Percentiles rank a stretch among this genome's conserved stretches.
Evolutionary conservation across 2,797 vertebrate species (phyloP).

Genomic region (Epinephelus awoara): DNA sequence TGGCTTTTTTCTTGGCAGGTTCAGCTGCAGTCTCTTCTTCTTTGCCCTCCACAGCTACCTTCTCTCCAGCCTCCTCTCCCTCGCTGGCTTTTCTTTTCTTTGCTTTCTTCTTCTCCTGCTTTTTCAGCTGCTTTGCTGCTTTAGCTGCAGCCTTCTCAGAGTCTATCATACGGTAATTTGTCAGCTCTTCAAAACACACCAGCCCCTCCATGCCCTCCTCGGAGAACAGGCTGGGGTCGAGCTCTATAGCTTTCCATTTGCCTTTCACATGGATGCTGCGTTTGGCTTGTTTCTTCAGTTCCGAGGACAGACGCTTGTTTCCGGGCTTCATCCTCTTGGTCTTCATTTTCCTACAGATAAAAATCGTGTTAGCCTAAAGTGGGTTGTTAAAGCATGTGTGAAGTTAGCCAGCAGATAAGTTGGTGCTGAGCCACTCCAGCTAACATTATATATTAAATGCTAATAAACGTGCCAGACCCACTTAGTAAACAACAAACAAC

Average conservation of each 20-base stretch:
- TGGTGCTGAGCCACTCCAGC: too few relatives aligned
- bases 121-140: conserved; percentile 28
- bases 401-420: conserved; percentile 7
- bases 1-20: conserved; percentile 64
- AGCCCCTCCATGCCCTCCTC: conserved; percentile 90
- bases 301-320: conserved; percentile 39
- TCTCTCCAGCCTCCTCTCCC: conserved; percentile 51
- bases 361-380: neutral
- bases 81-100: conserved; percentile 71
- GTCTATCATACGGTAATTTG: conserved; percentile 89
- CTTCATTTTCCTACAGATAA: conserved; percentile 84
- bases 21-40: conserved; percentile 41
- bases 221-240: conserved; percentile 91
- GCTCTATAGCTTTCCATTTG: conserved; percentile 89
- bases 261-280: conserved; percentile 89
- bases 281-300: conserved; percentile 49
- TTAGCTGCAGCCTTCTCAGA: conserved; percentile 70
- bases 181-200: conserved; percentile 96
- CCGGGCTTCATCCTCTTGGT: conserved; percentile 60
- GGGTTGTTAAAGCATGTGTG: neutral
- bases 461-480: neutral
- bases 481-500: neutral
- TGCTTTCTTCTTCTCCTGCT: conserved; percentile 67
- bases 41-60: conserved; percentile 21
- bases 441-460: rapidly evolving